Percentiles rank a stretch among this genome's conserved stretches.
Conservation (phyloP, 2,888 invertebrate species). For the Tenthredo amoena region DNA sequence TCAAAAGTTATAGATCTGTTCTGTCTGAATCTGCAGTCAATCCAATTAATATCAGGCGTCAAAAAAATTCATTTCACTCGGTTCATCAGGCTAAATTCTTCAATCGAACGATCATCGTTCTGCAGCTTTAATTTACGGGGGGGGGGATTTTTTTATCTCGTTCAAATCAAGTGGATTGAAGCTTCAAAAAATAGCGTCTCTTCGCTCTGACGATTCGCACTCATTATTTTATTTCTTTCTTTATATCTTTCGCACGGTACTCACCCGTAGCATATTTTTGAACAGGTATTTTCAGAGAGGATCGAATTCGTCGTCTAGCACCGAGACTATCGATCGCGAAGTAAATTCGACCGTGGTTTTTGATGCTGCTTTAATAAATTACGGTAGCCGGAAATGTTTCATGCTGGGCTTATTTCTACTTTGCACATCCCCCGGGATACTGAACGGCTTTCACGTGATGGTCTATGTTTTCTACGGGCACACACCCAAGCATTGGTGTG, state of each 20-base stretch:
- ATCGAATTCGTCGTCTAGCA: conserved; percentile 13
- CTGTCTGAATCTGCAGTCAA: neutral
- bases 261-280: neutral
- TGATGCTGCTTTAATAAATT: conserved; percentile 47
- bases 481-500: conserved; percentile 55
- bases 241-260: neutral
- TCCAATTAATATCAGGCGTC: neutral
- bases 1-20: neutral
- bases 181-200: neutral
- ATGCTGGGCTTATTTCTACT: conserved; percentile 71
- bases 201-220: neutral
- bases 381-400: conserved; percentile 54
- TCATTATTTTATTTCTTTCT: neutral
- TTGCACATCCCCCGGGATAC: conserved; percentile 76
- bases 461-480: conserved; percentile 79
- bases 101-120: neutral
- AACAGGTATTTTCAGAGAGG: neutral
- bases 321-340: conserved; percentile 18
- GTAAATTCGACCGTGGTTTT: conserved; percentile 17
- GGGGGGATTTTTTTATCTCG: neutral
- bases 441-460: conserved; percentile 79
- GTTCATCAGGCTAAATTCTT: neutral
- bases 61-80: neutral
- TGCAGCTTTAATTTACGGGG: neutral
- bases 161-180: neutral